Conservation (phyloP, 2,113 vertebrate species). For the Cygnus atratus region DNA sequence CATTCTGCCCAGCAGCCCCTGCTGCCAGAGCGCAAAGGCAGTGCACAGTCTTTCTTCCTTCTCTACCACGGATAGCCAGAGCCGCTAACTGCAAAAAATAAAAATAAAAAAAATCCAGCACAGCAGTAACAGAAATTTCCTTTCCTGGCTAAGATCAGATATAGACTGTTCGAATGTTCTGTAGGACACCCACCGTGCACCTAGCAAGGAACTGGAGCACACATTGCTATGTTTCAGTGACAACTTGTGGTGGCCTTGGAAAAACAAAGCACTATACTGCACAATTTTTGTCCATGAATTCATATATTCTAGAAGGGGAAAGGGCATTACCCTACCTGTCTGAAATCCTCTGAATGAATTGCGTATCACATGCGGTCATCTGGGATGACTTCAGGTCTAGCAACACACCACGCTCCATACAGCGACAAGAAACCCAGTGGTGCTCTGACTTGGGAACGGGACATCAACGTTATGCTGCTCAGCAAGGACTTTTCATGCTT, state of each 20-base stretch:
- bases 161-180: rapidly evolving
- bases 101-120: background rate
- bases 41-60: background rate
- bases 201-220: background rate
- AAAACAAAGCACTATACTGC: background rate
- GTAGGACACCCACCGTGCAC: rapidly evolving
- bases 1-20: background rate
- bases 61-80: background rate
- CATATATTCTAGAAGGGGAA: background rate
- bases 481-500: rapidly evolving
- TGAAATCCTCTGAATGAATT: background rate
- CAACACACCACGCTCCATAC: background rate
- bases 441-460: background rate
- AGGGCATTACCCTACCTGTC: background rate
- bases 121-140: background rate
- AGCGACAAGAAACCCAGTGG: background rate
- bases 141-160: background rate
- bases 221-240: no score
- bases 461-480: rapidly evolving
- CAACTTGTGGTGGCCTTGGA: background rate
- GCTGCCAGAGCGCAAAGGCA: background rate
- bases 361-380: rapidly evolving
- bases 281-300: rapidly evolving
- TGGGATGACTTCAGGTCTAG: background rate
- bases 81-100: background rate